A percentile compares a stretch with the other conserved stretches of the same genome.
Evolutionary conservation across 2,113 vertebrate species (phyloP).

Genomic region (Ramphastos sulfuratus): DNA sequence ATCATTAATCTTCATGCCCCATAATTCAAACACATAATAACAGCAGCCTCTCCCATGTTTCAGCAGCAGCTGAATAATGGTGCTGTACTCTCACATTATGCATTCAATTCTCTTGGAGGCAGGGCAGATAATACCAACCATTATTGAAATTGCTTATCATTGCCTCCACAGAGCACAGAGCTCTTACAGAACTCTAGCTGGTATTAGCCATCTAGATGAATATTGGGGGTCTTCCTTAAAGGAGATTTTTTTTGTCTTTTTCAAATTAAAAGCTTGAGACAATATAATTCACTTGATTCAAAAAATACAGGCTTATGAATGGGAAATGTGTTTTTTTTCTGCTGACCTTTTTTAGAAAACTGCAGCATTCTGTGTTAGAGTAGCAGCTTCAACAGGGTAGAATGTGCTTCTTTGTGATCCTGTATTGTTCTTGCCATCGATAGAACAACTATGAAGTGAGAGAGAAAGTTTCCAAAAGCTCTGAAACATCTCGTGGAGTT

Average conservation of each 20-base stretch:
- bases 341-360: background rate
- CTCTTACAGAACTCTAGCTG: background rate
- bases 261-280: background rate
- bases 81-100: background rate
- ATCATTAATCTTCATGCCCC: conserved; percentile 37
- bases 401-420: background rate
- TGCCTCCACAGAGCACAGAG: background rate
- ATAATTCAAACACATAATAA: conserved; percentile 27
- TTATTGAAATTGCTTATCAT: background rate
- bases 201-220: background rate
- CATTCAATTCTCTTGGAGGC: background rate
- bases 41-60: background rate
- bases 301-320: background rate
- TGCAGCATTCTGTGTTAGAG: background rate
- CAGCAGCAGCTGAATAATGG: conserved; percentile 1
- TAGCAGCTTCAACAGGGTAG: background rate
- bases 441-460: background rate
- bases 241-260: background rate
- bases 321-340: background rate
- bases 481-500: fast-evolving
- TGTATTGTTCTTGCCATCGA: background rate
- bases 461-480: background rate
- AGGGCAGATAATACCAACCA: background rate
- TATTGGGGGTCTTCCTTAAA: background rate
- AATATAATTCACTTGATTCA: background rate